Evolutionary conservation across 2,888 invertebrate species (phyloP).

Genomic region (Alviniconcha strummeri): DNA sequence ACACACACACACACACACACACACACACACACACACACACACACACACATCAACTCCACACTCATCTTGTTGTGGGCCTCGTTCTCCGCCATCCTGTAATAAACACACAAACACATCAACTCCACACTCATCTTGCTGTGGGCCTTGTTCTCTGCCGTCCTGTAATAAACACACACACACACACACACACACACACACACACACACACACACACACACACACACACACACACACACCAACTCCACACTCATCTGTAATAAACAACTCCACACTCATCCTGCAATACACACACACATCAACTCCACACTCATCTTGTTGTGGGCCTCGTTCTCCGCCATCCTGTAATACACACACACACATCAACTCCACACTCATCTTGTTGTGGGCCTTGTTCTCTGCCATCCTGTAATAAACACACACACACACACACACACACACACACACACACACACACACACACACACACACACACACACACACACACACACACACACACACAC

Average conservation of each 20-base stretch:
- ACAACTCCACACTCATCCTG: no score
- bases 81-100: conserved; percentile 76
- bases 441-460: neutral
- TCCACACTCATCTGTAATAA: neutral
- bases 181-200: neutral
- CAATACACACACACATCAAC: neutral
- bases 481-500: neutral
- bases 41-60: neutral
- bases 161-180: conserved; percentile 90
- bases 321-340: conserved; percentile 78
- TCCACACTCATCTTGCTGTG: conserved; percentile 78
- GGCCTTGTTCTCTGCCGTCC: conserved; percentile 78
- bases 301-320: conserved; percentile 78
- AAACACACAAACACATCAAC: neutral
- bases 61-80: conserved; percentile 77
- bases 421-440: neutral
- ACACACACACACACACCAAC: neutral
- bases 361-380: conserved; percentile 90
- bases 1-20: neutral
- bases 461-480: neutral
- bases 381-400: conserved; percentile 81
- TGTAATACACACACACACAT: conserved; percentile 90
- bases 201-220: neutral
- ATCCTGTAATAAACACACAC: conserved; percentile 47
- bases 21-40: neutral